These are phyloP conservation scores for Trissolcus japonicus DNA, from an alignment of 2,888 invertebrate species.

Conservation along the genomic window DNA sequence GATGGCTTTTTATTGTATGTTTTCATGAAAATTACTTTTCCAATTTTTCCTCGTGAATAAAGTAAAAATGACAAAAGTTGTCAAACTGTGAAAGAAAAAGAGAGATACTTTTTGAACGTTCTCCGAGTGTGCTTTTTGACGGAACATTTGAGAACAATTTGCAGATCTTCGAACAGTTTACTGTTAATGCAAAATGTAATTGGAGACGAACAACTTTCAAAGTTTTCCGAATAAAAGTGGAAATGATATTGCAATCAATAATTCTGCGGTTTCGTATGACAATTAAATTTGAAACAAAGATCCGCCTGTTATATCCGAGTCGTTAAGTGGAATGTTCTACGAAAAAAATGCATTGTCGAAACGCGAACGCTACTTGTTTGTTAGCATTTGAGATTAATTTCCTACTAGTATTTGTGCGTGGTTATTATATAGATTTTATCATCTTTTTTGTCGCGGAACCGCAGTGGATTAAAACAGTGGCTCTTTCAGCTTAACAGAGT, in stretches of 20 bases:
- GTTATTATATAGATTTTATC: conserved; percentile 5
- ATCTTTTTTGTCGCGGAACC: neutral
- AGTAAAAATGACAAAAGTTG: conserved; percentile 30
- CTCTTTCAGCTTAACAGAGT: conserved; percentile 15
- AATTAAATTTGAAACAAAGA: too few species aligned
- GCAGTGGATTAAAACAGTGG: neutral
- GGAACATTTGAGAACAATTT: too few species aligned
- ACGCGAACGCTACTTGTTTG: conserved; percentile 5
- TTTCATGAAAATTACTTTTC: conserved; percentile 51
- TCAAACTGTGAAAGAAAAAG: conserved; percentile 5
- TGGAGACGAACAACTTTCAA: too few species aligned
- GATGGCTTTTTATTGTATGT: conserved; percentile 40
- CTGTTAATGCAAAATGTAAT: too few species aligned
- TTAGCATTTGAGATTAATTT: conserved; percentile 26
- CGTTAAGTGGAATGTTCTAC: too few species aligned
- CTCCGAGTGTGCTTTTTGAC: too few species aligned
- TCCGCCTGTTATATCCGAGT: too few species aligned
- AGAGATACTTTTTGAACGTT: neutral
- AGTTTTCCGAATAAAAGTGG: too few species aligned
- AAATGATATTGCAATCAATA: too few species aligned
- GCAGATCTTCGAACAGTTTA: too few species aligned
- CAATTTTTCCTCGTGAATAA: conserved; percentile 35
- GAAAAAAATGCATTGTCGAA: conserved; percentile 5
- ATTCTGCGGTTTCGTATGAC: too few species aligned
- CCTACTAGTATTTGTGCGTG: conserved; percentile 14